Evolutionary conservation across 2,888 invertebrate genomes (phyloP), one percentile per base, ranked within the genome.

Genomic region (Timema cristinae): DNA sequence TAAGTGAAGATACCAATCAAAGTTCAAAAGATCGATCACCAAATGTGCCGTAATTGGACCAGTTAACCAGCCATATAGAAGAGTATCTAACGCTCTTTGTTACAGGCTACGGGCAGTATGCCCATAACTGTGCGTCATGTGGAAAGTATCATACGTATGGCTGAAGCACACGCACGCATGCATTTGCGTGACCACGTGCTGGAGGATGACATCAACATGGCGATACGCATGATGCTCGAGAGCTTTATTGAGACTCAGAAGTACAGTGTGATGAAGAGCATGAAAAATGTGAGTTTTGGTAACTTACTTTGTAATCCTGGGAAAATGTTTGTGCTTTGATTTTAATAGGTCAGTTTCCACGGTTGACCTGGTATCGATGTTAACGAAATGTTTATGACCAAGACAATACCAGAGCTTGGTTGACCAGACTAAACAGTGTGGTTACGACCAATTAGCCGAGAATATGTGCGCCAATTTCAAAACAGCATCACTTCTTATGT

Each of bases 171-270:
- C 83, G 98, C 99, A 0, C 90, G 94, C 74, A 93, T 99, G 88
- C 97, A 98, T 84, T 85, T 99, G 48, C 88, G 98, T 0, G 90
- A 94, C 77, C 92, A 91, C 78, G 95, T 96, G 7, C 86, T 89
- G 75, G 98, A 99, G 79, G 93, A 93, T 73, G 99, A 99, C 82
- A 96, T 99, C 10, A 97, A 97, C 83, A 92, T 98, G 89, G 97
- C 99, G 50, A 97, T 98, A 75, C 86, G 97, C 71, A 95, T 97
- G 86, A 94, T 97, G 91, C 86, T 99, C 71, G 98, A 99, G 83
- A 97, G 97, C 81, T 99, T 99, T 84, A 95, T 99, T 71, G 94
- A 95, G 77, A 98, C 99, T 0, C 99, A 99, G 84, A 99, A 99
- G 82, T 98, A 95, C 86, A 95, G 95, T 79, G 94, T 99, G 50